phyloP scores from a whole-genome alignment of 2,797 vertebrate species.

The Myripristis jacobus region DNA sequence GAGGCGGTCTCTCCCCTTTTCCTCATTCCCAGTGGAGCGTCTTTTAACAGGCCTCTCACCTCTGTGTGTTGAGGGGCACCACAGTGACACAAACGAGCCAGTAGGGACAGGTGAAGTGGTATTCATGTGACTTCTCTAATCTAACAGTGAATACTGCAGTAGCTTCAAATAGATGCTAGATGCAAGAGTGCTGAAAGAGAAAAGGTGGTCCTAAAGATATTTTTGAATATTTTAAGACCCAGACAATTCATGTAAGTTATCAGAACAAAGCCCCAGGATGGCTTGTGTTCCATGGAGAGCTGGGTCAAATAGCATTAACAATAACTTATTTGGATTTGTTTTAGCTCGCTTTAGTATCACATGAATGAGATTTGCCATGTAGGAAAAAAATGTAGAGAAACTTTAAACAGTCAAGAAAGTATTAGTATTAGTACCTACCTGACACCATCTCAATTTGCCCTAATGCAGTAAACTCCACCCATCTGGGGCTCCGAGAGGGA shows the following conservation, averaged over 20 bases:
- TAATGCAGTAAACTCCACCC: conserved; percentile 31
- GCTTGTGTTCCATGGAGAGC: too few relatives aligned
- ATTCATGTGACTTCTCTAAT: conserved; percentile 19
- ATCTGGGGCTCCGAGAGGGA: conserved; percentile 20
- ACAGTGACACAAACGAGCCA: conserved; percentile 61
- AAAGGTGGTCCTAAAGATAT: not conserved
- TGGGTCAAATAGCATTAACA: too few relatives aligned
- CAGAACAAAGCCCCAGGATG: too few relatives aligned
- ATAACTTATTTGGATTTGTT: not conserved
- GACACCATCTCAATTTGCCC: conserved; percentile 8
- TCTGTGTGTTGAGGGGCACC: conserved; percentile 57
- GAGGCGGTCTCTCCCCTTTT: conserved; percentile 68
- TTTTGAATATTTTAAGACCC: too few relatives aligned
- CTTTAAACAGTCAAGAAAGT: conserved; percentile 12
- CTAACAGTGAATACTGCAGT: conserved; percentile 33
- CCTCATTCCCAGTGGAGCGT: conserved; percentile 71
- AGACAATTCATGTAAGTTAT: too few relatives aligned
- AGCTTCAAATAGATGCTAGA: not conserved
- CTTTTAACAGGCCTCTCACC: conserved; percentile 79
- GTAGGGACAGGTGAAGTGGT: conserved; percentile 40
- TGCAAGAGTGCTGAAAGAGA: not conserved
- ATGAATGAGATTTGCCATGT: not conserved
- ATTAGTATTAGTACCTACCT: not conserved
- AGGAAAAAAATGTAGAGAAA: not conserved
- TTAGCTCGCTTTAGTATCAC: not conserved